A percentile compares a stretch with the other conserved stretches of the same genome.
Conservation (phyloP, 2,888 invertebrate genomes). For the Hemistola chrysoprasaria region DNA sequence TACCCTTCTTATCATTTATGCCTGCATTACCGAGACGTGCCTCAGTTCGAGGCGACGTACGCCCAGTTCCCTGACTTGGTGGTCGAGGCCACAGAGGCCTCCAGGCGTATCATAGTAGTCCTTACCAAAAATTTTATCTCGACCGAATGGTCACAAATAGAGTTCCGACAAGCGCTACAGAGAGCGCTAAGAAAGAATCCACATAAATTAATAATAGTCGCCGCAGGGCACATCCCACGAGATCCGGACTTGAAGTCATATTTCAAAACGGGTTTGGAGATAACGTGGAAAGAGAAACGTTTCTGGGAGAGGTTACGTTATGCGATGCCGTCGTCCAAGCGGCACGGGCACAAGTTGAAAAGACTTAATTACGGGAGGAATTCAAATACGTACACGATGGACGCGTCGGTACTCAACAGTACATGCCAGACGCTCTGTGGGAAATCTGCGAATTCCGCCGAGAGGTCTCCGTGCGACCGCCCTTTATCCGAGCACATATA, state of each 20-base stretch:
- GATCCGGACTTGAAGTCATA: slow-evolving; percentile 95
- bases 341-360: slow-evolving; percentile 79
- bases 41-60: slow-evolving; percentile 86
- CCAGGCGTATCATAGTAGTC: slow-evolving; percentile 92
- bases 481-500: slow-evolving; percentile 94
- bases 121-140: slow-evolving; percentile 94
- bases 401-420: slow-evolving; percentile 84
- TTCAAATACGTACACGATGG: slow-evolving; percentile 93
- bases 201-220: slow-evolving; percentile 93
- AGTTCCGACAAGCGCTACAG: slow-evolving; percentile 94
- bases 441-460: slow-evolving; percentile 76
- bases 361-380: slow-evolving; percentile 88
- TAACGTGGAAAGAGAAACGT: slow-evolving; percentile 94
- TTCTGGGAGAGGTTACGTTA: slow-evolving; percentile 97
- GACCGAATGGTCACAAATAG: slow-evolving; percentile 96
- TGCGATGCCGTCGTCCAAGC: slow-evolving; percentile 92
- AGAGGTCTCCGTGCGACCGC: slow-evolving; percentile 84
- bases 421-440: slow-evolving; percentile 83
- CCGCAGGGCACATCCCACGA: slow-evolving; percentile 89
- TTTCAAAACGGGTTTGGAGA: slow-evolving; percentile 92
- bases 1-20: slow-evolving; percentile 91
- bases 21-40: slow-evolving; percentile 93
- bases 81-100: slow-evolving; percentile 93
- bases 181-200: slow-evolving; percentile 92
- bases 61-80: slow-evolving; percentile 89